Conservation (phyloP, 2,888 invertebrate genomes). For the Osedax fenrisi region DNA sequence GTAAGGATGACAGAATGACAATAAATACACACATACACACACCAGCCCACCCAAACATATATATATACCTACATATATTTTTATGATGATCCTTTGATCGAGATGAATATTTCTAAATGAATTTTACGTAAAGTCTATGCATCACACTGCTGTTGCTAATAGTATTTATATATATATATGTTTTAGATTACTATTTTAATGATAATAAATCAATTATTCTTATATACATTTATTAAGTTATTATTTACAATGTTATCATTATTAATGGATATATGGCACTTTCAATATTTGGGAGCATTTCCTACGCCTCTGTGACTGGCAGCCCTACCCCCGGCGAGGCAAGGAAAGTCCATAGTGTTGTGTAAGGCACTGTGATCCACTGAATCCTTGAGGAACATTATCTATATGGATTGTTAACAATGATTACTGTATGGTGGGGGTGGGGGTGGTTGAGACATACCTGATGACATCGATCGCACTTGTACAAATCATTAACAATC, state of each 20-base stretch:
- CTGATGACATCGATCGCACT: not conserved
- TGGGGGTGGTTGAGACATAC: too few species aligned
- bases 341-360: not conserved
- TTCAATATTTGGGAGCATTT: not conserved
- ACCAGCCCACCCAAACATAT: too few species aligned
- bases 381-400: not conserved
- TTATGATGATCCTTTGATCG: too few species aligned
- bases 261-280: not conserved
- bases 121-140: too few species aligned
- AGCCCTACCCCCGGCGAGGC: not conserved
- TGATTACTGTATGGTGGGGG: too few species aligned
- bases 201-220: not conserved
- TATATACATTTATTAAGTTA: not conserved
- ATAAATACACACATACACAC: too few species aligned
- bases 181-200: not conserved
- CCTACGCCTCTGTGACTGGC: not conserved
- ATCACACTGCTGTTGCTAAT: not conserved
- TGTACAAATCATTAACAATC: not conserved
- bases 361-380: not conserved
- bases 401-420: too few species aligned
- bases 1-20: too few species aligned
- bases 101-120: too few species aligned
- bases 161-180: not conserved
- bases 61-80: too few species aligned
- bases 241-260: not conserved